Base-by-base conservation (phyloP, 2,113 vertebrate genomes). In the Actenoides lindsayi region DNA sequence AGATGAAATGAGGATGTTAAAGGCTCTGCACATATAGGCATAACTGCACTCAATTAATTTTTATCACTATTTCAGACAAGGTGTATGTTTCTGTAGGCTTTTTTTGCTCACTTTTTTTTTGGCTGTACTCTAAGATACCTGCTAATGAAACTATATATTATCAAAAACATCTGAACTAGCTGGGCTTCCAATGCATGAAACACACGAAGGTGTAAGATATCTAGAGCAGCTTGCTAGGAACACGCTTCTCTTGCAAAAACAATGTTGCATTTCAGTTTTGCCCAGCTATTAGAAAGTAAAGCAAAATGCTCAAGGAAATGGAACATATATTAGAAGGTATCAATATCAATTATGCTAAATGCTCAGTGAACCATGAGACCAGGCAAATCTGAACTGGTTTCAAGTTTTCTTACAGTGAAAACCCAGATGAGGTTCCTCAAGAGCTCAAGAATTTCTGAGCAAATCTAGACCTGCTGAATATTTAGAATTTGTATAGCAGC, bases 391-490 rank as follows among this genome's bases (percentile, higher is more conserved):
- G 73, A 65, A 17, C 39, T 48, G 74, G 69, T 84, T 87, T 97
- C 62, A 78, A 60, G 74, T 93, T 97, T 95, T 87, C 78, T 82
- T 90, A 31, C 64, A 77, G 78, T 35, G 1, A 16, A 93, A 96
- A 95, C 83, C 87, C n/a, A 5, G 79, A 94, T 95, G 78, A 60
- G 33, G 76, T 95, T 97, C 68, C 64, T 76, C 1, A 4, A 89
- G 64, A 56, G 30, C 12, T 96, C 78, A 82, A 84, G 92, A 95
- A 96, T 96, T 96, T 97, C 39, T 96, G 65, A 92, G 82, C 74
- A 94, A 91, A 96, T 68, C 63, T 84, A 75, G 92, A 90, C 62
- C 65, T 94, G 69, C 57, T 89, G 83, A 89, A 83, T 87, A 48
- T 59, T 86, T 78, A 70, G 24, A 92, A 94, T 41, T 80, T 67